A percentile compares a stretch with the other conserved stretches of the same genome.
phyloP scores from a whole-genome alignment of 2,797 vertebrate species.

The Schizopygopsis malacanthus region DNA sequence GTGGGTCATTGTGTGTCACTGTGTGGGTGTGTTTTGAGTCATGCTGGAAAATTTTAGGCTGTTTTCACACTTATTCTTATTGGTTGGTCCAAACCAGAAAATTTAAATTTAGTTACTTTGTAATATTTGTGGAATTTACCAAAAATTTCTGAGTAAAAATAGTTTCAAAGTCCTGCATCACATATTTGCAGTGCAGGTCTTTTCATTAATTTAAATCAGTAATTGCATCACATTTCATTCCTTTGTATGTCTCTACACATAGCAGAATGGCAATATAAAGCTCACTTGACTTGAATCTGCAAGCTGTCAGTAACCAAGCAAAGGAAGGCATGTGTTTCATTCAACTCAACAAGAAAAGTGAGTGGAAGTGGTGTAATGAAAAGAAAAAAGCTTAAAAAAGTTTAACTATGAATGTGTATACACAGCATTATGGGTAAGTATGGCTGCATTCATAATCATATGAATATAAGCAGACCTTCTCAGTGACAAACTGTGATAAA shows the following conservation, averaged over 20 bases:
- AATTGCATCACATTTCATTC: neutral
- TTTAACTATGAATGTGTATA: neutral
- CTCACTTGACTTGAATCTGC: neutral
- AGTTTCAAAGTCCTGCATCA: neutral
- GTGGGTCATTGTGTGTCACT: no score
- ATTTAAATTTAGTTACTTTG: neutral
- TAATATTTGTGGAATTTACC: no score
- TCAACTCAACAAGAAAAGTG: neutral
- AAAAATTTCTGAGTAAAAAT: neutral
- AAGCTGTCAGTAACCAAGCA: neutral
- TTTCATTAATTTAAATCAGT: neutral
- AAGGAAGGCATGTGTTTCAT: neutral
- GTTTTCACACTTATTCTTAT: conserved; percentile 9
- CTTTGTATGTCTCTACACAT: neutral
- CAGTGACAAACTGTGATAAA: neutral
- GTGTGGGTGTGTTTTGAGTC: neutral
- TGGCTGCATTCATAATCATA: neutral
- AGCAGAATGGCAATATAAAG: neutral
- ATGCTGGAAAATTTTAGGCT: neutral
- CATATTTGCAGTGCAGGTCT: neutral
- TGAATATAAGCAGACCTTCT: neutral
- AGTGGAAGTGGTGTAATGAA: neutral
- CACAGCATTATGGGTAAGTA: neutral
- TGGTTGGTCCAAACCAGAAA: conserved; percentile 1
- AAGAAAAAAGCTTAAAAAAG: neutral